Evolutionary conservation across 2,888 invertebrate genomes (phyloP).

Genomic region (Calliphora vomitoria): DNA sequence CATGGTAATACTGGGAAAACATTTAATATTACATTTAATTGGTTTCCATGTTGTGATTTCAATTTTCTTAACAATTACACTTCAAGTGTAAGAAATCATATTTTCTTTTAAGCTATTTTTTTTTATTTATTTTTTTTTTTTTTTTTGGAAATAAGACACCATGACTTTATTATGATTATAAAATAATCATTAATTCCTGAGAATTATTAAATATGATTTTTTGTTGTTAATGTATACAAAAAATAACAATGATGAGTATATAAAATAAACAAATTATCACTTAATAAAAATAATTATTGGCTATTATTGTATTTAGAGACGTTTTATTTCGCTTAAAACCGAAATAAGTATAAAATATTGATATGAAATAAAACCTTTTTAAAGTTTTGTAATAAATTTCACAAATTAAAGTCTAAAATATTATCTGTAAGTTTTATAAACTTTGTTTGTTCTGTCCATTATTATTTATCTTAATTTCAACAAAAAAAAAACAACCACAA

Average conservation of each 20-base stretch:
- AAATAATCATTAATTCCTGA: neutral
- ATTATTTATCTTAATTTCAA: constrained; percentile 12
- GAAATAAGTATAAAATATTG: too few species aligned
- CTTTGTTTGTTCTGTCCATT: constrained; percentile 7
- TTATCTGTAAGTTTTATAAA: neutral
- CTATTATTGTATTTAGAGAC: too few species aligned
- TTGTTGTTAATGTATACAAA: neutral
- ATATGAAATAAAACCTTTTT: neutral
- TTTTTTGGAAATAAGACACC: neutral
- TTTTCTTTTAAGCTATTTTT: neutral
- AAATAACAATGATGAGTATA: neutral
- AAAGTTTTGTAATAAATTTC: constrained; percentile 19
- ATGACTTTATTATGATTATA: neutral
- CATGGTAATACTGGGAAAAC: constrained; percentile 5
- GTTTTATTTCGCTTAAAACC: too few species aligned
- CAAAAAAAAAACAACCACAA: neutral
- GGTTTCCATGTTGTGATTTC: constrained; percentile 62
- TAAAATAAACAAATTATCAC: neutral
- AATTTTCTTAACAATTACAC: constrained; percentile 55
- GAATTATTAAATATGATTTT: neutral
- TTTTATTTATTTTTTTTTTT: too few species aligned
- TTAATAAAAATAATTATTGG: neutral
- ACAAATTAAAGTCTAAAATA: neutral
- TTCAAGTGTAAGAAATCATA: constrained; percentile 37
- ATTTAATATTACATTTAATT: constrained; percentile 58